Base-by-base conservation (phyloP, 1,140 invertebrate genomes). In the Rhopalosiphum padi region DNA sequence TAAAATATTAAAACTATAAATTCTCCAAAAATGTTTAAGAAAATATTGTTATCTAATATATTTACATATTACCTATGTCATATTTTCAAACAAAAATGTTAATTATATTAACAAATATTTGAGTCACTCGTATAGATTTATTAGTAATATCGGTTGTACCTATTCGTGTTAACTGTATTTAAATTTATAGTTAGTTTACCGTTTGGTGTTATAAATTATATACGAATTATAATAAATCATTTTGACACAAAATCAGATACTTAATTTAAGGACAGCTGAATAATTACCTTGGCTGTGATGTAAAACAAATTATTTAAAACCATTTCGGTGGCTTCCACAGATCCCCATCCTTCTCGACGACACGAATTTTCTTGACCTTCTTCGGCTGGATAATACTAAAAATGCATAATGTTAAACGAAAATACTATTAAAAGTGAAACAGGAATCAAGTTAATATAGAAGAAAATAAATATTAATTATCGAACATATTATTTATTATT, bases 261-360 rank as follows among this genome's bases (percentile, higher is more conserved):
- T 15, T 35, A n/a, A 4, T 77, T 77, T n/a, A 18, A 77, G 2
- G 37, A 94, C n/a, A 53, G 30, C 30, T 15, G 30, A 51, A 53
- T 43, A 51, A 93, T 95, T 96, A 98, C 98, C 97, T 99, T 99
- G 0, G 98, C 98, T 21, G 99, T 99, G 94, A 99, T 98, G 95
- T 99, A 99, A 95, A 99, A 98, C 0, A 99, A 96, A 96, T 99
- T 99, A 95, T 99, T 99, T 41, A 99, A 96, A 37, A 99, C 98
- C 98, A 99, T 99, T 96, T 99, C 99, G 1, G 99, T 99, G n/a
- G 99, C 99, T 96, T 99, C 98, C 0, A 98, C 98, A 1, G 98
- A 99, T 37, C 99, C 99, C 97, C 99, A 99, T 0, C 99, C 99
- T 95, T 99, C 98, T 91, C 98, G 96, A 15, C 98, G 96, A 86